These are phyloP conservation scores for Chascanopsetta lugubris DNA, from an alignment of 2,113 vertebrate genomes.

Conservation along the genomic window DNA sequence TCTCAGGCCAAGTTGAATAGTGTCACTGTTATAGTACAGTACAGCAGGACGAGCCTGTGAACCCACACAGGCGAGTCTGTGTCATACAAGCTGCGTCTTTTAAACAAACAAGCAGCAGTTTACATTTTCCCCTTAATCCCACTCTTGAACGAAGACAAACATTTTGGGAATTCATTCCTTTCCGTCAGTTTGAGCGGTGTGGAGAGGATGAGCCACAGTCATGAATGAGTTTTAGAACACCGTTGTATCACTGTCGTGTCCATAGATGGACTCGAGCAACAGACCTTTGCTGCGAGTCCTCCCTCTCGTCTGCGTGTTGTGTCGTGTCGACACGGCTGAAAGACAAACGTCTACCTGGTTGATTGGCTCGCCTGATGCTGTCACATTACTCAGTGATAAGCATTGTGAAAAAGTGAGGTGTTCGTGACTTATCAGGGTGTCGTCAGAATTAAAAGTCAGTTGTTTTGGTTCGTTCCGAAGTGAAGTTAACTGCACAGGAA, in stretches of 20 bases:
- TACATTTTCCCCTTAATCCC: neutral
- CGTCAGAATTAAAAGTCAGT: too few species aligned
- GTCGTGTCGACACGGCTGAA: too few species aligned
- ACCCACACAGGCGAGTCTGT: slow-evolving; percentile 10
- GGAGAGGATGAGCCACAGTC: neutral
- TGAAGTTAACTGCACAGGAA: too few species aligned
- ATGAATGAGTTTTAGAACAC: neutral
- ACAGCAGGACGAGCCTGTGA: slow-evolving; percentile 20
- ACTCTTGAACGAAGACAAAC: neutral
- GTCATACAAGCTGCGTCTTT: slow-evolving; percentile 17
- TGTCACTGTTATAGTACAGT: slow-evolving; percentile 33
- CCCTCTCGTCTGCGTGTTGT: too few species aligned
- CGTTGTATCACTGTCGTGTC: neutral
- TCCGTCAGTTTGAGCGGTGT: neutral
- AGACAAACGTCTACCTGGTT: too few species aligned
- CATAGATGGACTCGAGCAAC: slow-evolving; percentile 8
- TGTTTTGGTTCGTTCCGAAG: too few species aligned
- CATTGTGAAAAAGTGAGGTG: too few species aligned
- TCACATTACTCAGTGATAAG: too few species aligned
- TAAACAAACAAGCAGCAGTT: neutral
- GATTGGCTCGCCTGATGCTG: too few species aligned
- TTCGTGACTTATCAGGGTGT: too few species aligned
- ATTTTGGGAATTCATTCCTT: neutral
- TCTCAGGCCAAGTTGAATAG: slow-evolving; percentile 44
- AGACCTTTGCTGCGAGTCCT: neutral